These are phyloP conservation scores for Frankliniella fusca DNA, from an alignment of 2,888 invertebrate genomes.

Conservation along the genomic window DNA sequence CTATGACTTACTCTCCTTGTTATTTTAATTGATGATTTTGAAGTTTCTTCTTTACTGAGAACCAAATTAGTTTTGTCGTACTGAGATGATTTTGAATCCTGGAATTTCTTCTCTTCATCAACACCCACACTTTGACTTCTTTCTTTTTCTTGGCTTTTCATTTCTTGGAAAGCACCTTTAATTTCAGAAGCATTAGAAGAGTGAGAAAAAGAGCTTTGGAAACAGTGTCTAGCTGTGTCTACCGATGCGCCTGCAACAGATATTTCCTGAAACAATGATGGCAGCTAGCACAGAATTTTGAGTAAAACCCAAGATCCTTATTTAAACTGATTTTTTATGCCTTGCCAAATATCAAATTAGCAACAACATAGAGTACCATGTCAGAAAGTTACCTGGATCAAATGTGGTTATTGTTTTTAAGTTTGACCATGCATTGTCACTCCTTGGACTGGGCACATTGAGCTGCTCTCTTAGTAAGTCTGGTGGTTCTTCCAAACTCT, in stretches of 20 bases:
- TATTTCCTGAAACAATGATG: background rate
- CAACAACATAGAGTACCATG: background rate
- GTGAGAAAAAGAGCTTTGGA: background rate
- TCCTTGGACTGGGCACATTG: background rate
- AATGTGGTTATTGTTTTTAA: slow-evolving; percentile 46
- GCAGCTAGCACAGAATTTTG: background rate
- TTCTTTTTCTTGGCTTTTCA: background rate
- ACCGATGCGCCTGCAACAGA: background rate
- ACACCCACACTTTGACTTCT: background rate
- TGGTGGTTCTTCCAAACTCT: background rate
- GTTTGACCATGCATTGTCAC: slow-evolving; percentile 39
- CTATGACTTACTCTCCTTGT: background rate
- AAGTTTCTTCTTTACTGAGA: background rate
- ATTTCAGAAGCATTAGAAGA: background rate
- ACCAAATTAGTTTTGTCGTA: background rate
- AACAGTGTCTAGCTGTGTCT: background rate
- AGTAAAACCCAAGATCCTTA: background rate
- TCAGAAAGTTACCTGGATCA: slow-evolving; percentile 44
- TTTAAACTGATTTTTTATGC: slow-evolving; percentile 15
- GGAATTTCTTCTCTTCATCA: background rate
- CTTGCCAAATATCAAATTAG: background rate
- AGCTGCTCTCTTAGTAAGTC: background rate
- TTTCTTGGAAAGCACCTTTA: background rate
- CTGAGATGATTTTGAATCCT: background rate
- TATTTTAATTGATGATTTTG: background rate